Evolutionary conservation across 1,140 invertebrate species (phyloP), one percentile per base, ranked within the genome.

Genomic region (Danaus plexippus): DNA sequence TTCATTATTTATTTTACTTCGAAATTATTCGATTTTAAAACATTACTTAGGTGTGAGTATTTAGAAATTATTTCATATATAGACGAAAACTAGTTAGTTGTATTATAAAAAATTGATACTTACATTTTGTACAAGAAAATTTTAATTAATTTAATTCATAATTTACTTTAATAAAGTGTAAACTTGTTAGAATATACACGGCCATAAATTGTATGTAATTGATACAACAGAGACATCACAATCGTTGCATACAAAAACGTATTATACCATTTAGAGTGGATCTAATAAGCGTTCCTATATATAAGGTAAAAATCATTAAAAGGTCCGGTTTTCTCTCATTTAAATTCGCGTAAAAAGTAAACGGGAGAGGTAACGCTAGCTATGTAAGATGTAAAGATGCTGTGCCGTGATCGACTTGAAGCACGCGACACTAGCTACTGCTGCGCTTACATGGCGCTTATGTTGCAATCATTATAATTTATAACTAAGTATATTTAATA

Each of bases 261-360:
- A 64, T 46, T 54, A 55, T 53, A 43, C 52, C 59, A 46, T 58
- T 57, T 48, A 55, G 53, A 56, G 53, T 49, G 22, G 46, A 42
- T 65, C 56, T 62, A 62, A 65, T 65, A 65, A 65, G 63, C 52
- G 47, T 15, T 11, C 52, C 41, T 48, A 49, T 55, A 42, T 32
- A 61, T 65, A 65, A 58, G 63, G 63, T 13, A 50, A 60, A 65
- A 65, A 65, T 65, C 59, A 65, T 65, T 65, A 65, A 49, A 52
- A 45, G 11, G 54, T 18, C 59, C 53, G 62, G 60, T 62, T 56
- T 52, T 44, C 8, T 50, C 41, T 54, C 47, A 58, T 58, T 50
- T 51, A 59, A 47, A 64, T 57, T 55, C 48, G 55, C 15, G 59
- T 65, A 65, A 65, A 65, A 65, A 65, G 48, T 46, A 43, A 57